These are phyloP conservation scores for Argentina silus DNA, from an alignment of 2,797 vertebrate genomes.

Conservation along the genomic window DNA sequence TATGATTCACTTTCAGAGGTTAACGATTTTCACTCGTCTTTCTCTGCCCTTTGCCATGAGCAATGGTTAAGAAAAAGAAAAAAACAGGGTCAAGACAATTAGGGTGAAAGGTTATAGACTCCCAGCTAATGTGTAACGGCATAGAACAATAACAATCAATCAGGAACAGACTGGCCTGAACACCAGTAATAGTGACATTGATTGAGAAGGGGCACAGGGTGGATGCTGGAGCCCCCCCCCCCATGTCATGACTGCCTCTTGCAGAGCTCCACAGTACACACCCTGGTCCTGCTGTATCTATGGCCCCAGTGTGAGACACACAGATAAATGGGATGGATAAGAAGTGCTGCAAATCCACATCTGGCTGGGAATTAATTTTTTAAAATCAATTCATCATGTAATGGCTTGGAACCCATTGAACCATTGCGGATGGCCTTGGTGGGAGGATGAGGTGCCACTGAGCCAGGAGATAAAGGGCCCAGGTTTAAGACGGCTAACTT, in stretches of 20 bases:
- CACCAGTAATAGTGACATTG: conserved; percentile 60
- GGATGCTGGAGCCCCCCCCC: conserved; percentile 26
- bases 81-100: conserved; percentile 67
- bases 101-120: conserved; percentile 70
- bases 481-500: not conserved
- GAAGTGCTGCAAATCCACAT: conserved; percentile 53
- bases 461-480: not conserved
- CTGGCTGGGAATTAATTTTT: conserved; percentile 60
- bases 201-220: conserved; percentile 63
- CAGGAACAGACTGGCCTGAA: conserved; percentile 56
- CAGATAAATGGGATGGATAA: conserved; percentile 57
- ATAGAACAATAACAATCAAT: conserved; percentile 72
- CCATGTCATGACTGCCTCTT: conserved; percentile 7
- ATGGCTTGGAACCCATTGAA: conserved; percentile 64
- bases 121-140: conserved; percentile 68
- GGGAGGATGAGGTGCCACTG: conserved; percentile 13
- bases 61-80: conserved; percentile 65
- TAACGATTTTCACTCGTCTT: conserved; percentile 60
- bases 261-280: conserved; percentile 3
- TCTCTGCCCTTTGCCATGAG: conserved; percentile 62
- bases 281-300: conserved; percentile 8
- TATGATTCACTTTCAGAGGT: conserved; percentile 66
- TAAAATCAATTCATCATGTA: conserved; percentile 68
- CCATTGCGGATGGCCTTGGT: conserved; percentile 54
- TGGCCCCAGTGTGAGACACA: conserved; percentile 51